Evolutionary conservation across 2,113 vertebrate genomes (phyloP).

Genomic region (Amblyornis subalaris): DNA sequence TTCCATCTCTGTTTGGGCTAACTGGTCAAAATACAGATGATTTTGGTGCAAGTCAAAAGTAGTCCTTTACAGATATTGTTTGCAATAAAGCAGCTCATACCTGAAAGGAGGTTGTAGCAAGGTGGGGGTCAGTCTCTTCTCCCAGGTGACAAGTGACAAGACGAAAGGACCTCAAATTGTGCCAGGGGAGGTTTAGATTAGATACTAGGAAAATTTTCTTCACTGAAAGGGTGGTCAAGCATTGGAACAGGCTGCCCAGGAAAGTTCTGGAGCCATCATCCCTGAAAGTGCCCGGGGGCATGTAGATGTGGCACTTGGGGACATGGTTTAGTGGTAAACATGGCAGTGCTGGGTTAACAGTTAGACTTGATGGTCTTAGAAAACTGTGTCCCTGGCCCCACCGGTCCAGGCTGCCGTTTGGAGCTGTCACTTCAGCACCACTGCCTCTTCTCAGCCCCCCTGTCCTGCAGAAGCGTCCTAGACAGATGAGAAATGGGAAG

Average conservation of each 20-base stretch:
- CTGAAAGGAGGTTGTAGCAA: not conserved
- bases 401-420: not conserved
- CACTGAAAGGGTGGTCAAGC: not conserved
- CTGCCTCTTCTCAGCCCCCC: not conserved
- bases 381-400: not conserved
- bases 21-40: not conserved
- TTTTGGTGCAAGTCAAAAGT: not conserved
- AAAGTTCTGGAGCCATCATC: not conserved
- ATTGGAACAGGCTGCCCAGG: not conserved
- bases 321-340: not conserved
- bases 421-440: not conserved
- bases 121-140: not conserved
- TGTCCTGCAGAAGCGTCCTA: not conserved
- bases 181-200: not conserved
- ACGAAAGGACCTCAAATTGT: not conserved
- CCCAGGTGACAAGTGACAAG: not conserved
- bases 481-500: not conserved
- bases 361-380: not conserved
- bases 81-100: not conserved
- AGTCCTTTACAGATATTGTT: not conserved
- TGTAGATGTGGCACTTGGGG: not conserved
- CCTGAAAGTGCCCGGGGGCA: not conserved
- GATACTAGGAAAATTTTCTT: not conserved
- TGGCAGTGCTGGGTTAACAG: not conserved
- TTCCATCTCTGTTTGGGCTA: not conserved